These are phyloP conservation scores for Stenopsyche tienmushanensis DNA, from an alignment of 1,140 invertebrate genomes.

Conservation along the genomic window DNA sequence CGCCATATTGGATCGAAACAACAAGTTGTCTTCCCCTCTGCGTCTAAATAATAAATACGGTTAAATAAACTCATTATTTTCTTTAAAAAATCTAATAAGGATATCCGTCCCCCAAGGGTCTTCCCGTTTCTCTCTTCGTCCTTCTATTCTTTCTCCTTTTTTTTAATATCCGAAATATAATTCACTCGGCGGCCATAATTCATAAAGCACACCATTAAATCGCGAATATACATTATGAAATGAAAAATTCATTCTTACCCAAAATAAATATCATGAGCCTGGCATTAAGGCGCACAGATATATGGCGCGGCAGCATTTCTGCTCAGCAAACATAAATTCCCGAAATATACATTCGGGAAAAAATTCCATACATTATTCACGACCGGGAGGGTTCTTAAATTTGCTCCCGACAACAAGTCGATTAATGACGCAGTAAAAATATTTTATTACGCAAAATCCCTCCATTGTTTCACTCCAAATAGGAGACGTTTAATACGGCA, in stretches of 20 bases:
- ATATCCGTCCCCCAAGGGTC: constrained; percentile 22
- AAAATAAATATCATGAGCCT: background rate
- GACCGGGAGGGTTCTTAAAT: too few relatives aligned
- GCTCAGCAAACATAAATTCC: background rate
- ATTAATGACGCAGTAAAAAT: background rate
- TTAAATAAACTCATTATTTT: constrained; percentile 20
- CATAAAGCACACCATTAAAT: constrained; percentile 22
- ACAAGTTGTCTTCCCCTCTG: background rate
- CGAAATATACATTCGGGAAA: too few relatives aligned
- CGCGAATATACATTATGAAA: constrained; percentile 29
- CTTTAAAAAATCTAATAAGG: constrained; percentile 21
- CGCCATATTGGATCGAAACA: too few relatives aligned
- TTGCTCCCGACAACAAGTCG: background rate
- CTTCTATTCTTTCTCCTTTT: background rate
- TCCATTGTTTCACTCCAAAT: too few relatives aligned
- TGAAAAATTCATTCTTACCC: constrained; percentile 28
- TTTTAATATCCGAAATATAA: constrained; percentile 23
- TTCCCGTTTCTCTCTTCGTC: constrained; percentile 7
- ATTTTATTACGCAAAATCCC: too few relatives aligned
- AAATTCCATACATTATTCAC: too few relatives aligned
- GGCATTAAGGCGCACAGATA: background rate
- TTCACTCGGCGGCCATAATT: constrained; percentile 19
- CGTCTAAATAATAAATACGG: constrained; percentile 11
- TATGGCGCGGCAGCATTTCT: too few relatives aligned
- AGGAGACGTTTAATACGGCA: too few relatives aligned